Evolutionary conservation across 2,888 invertebrate species (phyloP), one percentile per base, ranked within the genome.

Genomic region (Neria commutata): DNA sequence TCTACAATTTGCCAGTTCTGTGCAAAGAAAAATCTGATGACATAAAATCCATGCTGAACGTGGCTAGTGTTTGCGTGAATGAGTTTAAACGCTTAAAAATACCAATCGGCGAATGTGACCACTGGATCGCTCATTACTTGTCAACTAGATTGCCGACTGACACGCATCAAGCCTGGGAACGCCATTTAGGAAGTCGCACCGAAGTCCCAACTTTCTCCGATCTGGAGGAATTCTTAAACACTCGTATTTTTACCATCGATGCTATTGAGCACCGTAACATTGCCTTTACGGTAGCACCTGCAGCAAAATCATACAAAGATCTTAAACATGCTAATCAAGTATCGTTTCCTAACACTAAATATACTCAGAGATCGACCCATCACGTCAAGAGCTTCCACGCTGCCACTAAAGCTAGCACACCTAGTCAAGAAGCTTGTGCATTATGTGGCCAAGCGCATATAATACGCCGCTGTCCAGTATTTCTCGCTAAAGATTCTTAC

Each of bases 151-250:
- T 56, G 16, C 53, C 56, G 4, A 52, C 14, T 1, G 56, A 60
- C 33, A 56, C 56, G 1, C 50, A 60, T 50, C 45, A 42, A 21
- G 42, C 49, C 2, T 60, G 60, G 60, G 46, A 60, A 25, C 54
- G 48, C 1, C 42, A 61, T 17, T 19, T 61, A 23, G 60, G n/a
- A n/a, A n/a, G n/a, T n/a, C n/a, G n/a, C n/a, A n/a, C n/a, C n/a
- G n/a, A n/a, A n/a, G n/a, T n/a, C n/a, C n/a, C n/a, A n/a, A 50
- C 16, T 33, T 56, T 1, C 49, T 26, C 19, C 17, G 25, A 2
- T 56, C 56, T 29, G 1, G n/a, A 50, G 37, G n/a, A 26, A 11
- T 58, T 61, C 33, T 33, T 58, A 26, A 26, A 26, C 10, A 34
- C 3, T 24, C 47, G 55, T 29, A 25, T 49, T 19, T 5, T 46